phyloP scores from a whole-genome alignment of 2,888 invertebrate genomes.

The Euplagia quadripunctaria region DNA sequence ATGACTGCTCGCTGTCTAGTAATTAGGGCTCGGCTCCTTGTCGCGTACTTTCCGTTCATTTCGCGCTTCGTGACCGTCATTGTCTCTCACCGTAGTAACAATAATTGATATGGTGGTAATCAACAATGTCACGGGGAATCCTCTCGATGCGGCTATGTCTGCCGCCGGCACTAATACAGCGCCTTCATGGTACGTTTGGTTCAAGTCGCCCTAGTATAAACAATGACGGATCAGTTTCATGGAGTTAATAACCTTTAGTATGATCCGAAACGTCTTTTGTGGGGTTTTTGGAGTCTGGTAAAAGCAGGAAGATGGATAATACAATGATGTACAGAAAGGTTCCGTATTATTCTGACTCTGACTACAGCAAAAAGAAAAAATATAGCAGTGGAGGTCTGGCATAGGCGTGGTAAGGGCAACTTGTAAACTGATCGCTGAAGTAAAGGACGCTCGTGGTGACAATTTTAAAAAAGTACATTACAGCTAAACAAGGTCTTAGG shows the following conservation, averaged over 20 bases:
- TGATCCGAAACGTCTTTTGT: background rate
- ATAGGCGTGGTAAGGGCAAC: too few relatives aligned
- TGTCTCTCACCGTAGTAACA: conserved; percentile 30
- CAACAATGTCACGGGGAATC: conserved; percentile 42
- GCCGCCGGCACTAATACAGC: conserved; percentile 30
- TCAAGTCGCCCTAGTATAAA: conserved; percentile 6
- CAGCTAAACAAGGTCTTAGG: too few relatives aligned
- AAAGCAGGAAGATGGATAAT: background rate
- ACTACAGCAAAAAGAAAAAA: too few relatives aligned
- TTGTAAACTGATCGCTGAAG: too few relatives aligned
- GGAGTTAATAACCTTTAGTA: background rate
- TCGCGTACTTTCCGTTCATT: conserved; percentile 51
- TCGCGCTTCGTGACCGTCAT: conserved; percentile 38
- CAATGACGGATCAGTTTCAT: conserved; percentile 16
- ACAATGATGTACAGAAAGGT: too few relatives aligned
- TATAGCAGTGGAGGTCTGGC: too few relatives aligned
- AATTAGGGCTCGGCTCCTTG: background rate
- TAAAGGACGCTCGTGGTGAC: too few relatives aligned
- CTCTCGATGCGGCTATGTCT: conserved; percentile 8
- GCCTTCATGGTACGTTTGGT: conserved; percentile 19
- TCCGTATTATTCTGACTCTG: too few relatives aligned
- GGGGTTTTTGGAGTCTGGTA: conserved; percentile 9
- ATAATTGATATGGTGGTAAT: conserved; percentile 47
- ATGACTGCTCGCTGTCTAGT: background rate
- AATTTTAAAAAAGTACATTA: too few relatives aligned